Evolutionary conservation across 2,888 invertebrate genomes (phyloP), one percentile per base, ranked within the genome.

Genomic region (Sussaba pulchella): DNA sequence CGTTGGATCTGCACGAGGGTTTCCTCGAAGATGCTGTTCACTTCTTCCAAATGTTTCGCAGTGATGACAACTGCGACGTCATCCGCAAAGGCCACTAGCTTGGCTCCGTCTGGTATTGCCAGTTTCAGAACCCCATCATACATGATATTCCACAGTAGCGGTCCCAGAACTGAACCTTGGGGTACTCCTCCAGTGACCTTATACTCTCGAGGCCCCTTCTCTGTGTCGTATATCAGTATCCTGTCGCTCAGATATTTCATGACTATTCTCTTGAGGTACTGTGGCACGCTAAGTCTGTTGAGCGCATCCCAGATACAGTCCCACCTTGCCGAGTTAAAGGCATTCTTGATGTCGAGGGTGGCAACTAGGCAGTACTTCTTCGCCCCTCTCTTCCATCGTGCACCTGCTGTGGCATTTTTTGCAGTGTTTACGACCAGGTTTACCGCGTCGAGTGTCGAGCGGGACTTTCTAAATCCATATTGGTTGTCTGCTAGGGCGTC

Each of bases 271-370:
- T 19, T 57, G 8, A 87, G 64, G 66, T 87, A 86, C 21, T 41
- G 63, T 24, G 84, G 82, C 8, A 81, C 78, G 1, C 47, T 14
- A 39, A 77, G 36, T 12, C 21, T n/a, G 26, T 66, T 50, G n/a
- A 86, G 71, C 10, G 81, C 82, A 10, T 39, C 19, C 70, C 83
- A 10, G 52, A 78, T 78, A 19, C 52, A 50, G 10, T 57, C 54
- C 85, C 84, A 85, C 12, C 74, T 69, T 1, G 83, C 84, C 12
- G 83, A 82, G 36, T 87, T n/a, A n/a, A n/a, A n/a, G n/a, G n/a
- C n/a, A n/a, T n/a, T n/a, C n/a, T n/a, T n/a, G n/a, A n/a, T n/a
- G 26, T 81, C 82, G 5, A 84, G 64, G 1, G 64, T 59, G 10
- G 41, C 78, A 45, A 79, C 67, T 24, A 71, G 12, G 59, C 74